Percentiles rank a stretch among this genome's conserved stretches.
These are phyloP conservation scores for Drosophila mettleri DNA, from an alignment of 2,888 invertebrate genomes.

Conservation along the genomic window DNA sequence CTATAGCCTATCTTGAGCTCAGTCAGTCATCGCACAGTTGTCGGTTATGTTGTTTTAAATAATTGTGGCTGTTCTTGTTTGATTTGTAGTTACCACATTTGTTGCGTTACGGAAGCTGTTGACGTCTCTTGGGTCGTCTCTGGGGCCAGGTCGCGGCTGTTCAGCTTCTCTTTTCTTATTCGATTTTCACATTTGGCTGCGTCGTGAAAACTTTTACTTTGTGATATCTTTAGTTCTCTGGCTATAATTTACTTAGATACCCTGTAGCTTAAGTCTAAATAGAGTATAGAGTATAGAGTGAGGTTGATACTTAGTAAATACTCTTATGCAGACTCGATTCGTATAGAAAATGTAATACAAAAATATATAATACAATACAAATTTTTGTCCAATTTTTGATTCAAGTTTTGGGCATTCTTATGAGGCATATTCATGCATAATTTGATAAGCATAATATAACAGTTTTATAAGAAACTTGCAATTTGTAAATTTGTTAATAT, in stretches of 20 bases:
- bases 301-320: too few species aligned
- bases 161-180: constrained; percentile 37
- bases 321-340: too few species aligned
- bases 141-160: constrained; percentile 1
- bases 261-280: not conserved
- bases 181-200: constrained; percentile 59
- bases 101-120: constrained; percentile 58
- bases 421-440: too few species aligned
- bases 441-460: too few species aligned
- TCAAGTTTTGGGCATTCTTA: too few species aligned
- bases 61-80: constrained; percentile 67
- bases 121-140: constrained; percentile 32
- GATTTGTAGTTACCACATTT: constrained; percentile 75
- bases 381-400: too few species aligned
- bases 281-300: not conserved
- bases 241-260: constrained; percentile 21
- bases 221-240: constrained; percentile 48
- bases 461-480: too few species aligned
- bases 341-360: too few species aligned
- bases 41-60: constrained; percentile 48
- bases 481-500: not conserved
- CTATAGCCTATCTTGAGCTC: constrained; percentile 22
- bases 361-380: too few species aligned
- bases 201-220: constrained; percentile 75
- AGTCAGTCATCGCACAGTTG: constrained; percentile 26